These are phyloP conservation scores for Oncorhynchus nerka DNA, from an alignment of 2,113 vertebrate genomes.

Conservation along the genomic window DNA sequence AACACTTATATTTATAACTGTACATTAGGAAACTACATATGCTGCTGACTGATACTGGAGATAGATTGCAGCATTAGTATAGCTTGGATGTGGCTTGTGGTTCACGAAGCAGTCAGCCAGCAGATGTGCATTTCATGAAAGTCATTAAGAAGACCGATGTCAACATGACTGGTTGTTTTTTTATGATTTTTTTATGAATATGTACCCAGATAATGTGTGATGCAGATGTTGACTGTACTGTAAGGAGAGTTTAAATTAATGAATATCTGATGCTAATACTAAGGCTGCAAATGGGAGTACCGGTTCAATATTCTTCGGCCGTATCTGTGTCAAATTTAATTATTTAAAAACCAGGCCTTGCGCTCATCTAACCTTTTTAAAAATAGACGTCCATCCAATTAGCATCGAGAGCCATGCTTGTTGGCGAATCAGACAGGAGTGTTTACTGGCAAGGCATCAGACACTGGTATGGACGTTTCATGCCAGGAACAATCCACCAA, in stretches of 20 bases:
- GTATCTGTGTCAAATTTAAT: constrained; percentile 62
- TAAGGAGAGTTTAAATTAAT: constrained; percentile 63
- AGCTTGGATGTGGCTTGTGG: constrained; percentile 3
- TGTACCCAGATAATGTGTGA: constrained; percentile 21
- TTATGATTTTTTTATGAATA: constrained; percentile 14
- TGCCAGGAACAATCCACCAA: constrained; percentile 38
- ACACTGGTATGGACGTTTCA: constrained; percentile 44
- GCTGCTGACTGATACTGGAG: not conserved
- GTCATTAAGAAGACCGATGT: constrained; percentile 63
- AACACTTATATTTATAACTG: not conserved
- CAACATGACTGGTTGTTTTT: constrained; percentile 57
- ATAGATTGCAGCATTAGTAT: constrained; percentile 6
- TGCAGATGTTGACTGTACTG: constrained; percentile 52
- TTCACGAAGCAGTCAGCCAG: constrained; percentile 18
- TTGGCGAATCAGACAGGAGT: constrained; percentile 37
- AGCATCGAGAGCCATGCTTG: constrained; percentile 32
- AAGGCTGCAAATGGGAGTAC: constrained; percentile 56
- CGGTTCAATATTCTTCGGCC: constrained; percentile 54
- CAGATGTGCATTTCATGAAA: constrained; percentile 34
- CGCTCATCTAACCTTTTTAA: constrained; percentile 45
- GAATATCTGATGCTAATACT: constrained; percentile 50
- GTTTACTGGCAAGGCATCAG: constrained; percentile 50
- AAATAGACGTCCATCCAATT: constrained; percentile 62
- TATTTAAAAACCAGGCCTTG: constrained; percentile 47
- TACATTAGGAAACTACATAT: not conserved